Base-by-base conservation (phyloP, 2,797 vertebrate species). In the Cyprinodon diabolis region DNA sequence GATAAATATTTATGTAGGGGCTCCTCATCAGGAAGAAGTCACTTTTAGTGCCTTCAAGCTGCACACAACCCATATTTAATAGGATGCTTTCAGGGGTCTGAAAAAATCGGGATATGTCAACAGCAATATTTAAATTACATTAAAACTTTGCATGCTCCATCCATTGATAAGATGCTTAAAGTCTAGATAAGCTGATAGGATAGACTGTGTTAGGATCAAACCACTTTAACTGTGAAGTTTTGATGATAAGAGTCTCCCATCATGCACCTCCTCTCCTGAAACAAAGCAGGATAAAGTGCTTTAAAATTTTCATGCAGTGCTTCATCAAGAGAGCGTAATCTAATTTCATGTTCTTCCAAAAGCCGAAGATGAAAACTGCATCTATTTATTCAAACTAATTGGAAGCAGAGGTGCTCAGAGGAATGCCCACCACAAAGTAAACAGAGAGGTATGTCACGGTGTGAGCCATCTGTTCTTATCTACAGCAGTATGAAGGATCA, bases 1-100 rank as follows among this genome's bases (percentile, higher is more conserved):
- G 86, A 87, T 92, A 92, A 94, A 93, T 93, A 91, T 92, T 93
- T 93, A 91, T 84, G 79, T 72, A 79, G 76, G 81, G 73, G 66
- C 74, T 85, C 76, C 79, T 79, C 81, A 72, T 79, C 68, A 68
- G 66, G 83, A 84, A 76, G 86, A 90, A 82, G 74, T 77, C 75
- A 81, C 79, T 90, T 90, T 88, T 79, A 82, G 86, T 88, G 84
- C 75, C 78, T 83, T 71, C 75, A 72, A 83, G 82, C 89, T 83
- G 76, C 71, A 82, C 56, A 87, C 65, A 75, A 79, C 87, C 89
- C 85, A 85, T 84, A 82, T 48, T 82, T 81, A 75, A 80, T 74
- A 75, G 69, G 78, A 81, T 72, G 78, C 70, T 78, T 74, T 75
- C 68, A 56, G 78, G 76, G 74, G 85, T 65, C 21, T 45, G 62